These are phyloP conservation scores for Channa argus DNA, from an alignment of 2,113 vertebrate species.

Conservation along the genomic window DNA sequence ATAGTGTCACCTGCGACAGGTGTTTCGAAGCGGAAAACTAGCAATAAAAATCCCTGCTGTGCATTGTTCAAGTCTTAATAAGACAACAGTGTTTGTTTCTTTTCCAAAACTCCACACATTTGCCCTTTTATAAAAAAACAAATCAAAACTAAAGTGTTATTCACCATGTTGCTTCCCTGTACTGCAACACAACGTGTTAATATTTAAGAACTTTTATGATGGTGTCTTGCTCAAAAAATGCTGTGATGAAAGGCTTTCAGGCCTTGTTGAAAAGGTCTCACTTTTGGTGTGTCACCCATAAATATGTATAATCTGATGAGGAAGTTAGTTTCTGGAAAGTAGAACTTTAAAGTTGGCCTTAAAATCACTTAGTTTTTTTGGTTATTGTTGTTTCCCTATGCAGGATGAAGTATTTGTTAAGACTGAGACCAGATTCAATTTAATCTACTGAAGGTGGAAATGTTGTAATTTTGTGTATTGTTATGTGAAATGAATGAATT, in stretches of 20 bases:
- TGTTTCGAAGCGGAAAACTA: background rate
- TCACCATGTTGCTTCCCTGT: conserved; percentile 3
- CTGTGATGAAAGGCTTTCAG: background rate
- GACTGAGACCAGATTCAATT: no score
- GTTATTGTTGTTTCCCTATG: background rate
- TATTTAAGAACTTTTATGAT: conserved; percentile 29
- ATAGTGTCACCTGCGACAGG: conserved; percentile 22
- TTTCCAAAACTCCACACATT: background rate
- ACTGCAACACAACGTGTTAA: conserved; percentile 3
- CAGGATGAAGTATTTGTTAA: no score
- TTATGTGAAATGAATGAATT: background rate
- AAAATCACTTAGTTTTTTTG: background rate
- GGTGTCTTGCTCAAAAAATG: conserved; percentile 21
- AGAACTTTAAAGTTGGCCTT: background rate
- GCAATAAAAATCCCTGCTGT: background rate
- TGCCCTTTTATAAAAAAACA: conserved; percentile 32
- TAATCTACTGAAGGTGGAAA: no score
- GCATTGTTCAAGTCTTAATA: background rate
- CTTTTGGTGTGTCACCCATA: background rate
- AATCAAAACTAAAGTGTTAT: conserved; percentile 29
- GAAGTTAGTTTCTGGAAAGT: background rate
- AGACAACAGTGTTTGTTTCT: no score
- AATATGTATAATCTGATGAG: background rate
- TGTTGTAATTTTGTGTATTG: background rate
- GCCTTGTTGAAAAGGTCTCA: conserved; percentile 37